phyloP scores from a whole-genome alignment of 1,140 invertebrate genomes.

The Penaeus indicus region DNA sequence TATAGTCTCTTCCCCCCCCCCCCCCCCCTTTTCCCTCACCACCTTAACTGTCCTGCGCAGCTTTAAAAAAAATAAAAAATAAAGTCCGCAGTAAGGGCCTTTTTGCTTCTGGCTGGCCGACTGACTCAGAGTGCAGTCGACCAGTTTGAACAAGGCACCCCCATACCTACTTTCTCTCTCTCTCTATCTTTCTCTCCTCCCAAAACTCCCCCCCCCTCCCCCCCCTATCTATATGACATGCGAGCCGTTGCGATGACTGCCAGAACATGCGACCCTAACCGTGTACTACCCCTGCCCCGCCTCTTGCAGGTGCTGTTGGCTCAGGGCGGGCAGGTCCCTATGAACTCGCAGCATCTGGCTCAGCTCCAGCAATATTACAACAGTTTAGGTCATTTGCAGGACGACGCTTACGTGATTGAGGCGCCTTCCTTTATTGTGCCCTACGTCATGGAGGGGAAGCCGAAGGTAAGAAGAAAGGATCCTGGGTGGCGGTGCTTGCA shows the following conservation, averaged over 20 bases:
- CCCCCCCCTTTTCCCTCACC: too few species aligned
- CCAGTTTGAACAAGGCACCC: too few species aligned
- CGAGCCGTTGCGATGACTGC: too few species aligned
- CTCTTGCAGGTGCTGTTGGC: constrained; percentile 57
- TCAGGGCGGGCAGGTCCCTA: constrained; percentile 60
- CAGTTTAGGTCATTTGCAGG: constrained; percentile 62
- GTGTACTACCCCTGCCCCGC: background rate
- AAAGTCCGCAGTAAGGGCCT: too few species aligned
- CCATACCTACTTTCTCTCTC: too few species aligned
- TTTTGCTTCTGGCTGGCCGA: too few species aligned
- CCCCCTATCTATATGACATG: background rate
- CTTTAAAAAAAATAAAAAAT: too few species aligned
- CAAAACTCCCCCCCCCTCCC: background rate
- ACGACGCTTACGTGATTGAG: constrained; percentile 66
- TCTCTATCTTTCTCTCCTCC: background rate
- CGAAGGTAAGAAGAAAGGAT: constrained; percentile 43
- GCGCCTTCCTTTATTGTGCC: constrained; percentile 66
- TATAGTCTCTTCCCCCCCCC: too few species aligned
- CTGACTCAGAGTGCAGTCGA: too few species aligned
- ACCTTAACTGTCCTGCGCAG: too few species aligned
- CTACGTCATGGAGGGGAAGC: constrained; percentile 66
- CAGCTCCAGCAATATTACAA: constrained; percentile 66
- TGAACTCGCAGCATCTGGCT: constrained; percentile 63
- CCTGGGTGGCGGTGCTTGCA: too few species aligned
- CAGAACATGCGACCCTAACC: too few species aligned